A percentile compares a stretch with the other conserved stretches of the same genome.
Evolutionary conservation across 2,113 vertebrate species (phyloP).

Genomic region (Thryonomys swinderianus): DNA sequence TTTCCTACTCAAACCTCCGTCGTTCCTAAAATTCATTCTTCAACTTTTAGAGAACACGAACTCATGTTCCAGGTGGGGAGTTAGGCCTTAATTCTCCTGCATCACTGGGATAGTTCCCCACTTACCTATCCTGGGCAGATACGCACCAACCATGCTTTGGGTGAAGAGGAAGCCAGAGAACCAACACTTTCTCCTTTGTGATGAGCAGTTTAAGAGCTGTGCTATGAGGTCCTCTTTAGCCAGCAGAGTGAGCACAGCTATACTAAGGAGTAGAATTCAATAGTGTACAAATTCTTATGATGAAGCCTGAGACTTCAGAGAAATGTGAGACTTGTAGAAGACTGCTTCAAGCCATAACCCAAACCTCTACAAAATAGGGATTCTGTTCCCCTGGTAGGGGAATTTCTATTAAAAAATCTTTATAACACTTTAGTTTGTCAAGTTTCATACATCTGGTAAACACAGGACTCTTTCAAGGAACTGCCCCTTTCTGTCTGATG

Average conservation of each 20-base stretch:
- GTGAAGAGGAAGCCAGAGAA: fast-evolving
- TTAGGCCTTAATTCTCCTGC: no score
- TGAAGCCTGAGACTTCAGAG: slow-evolving; percentile 31
- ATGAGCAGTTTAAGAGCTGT: background rate
- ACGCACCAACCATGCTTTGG: background rate
- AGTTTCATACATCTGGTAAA: background rate
- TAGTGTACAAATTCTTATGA: background rate
- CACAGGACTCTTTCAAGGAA: background rate
- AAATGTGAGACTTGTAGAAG: background rate
- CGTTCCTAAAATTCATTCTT: no score
- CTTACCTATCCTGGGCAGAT: background rate
- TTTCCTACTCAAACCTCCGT: no score
- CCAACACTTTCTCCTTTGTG: background rate
- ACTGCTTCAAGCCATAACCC: background rate
- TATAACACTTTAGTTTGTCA: background rate
- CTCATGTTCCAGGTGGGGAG: no score
- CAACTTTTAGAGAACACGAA: no score
- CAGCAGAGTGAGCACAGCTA: background rate
- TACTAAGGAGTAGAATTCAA: background rate
- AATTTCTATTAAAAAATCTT: background rate
- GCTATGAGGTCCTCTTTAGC: background rate
- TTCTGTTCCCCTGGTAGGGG: background rate
- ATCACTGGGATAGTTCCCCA: no score
- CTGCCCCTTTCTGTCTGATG: background rate
- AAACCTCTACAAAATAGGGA: background rate